Base-by-base conservation (phyloP, 2,888 invertebrate genomes). In the Cheilosia vernalis region DNA sequence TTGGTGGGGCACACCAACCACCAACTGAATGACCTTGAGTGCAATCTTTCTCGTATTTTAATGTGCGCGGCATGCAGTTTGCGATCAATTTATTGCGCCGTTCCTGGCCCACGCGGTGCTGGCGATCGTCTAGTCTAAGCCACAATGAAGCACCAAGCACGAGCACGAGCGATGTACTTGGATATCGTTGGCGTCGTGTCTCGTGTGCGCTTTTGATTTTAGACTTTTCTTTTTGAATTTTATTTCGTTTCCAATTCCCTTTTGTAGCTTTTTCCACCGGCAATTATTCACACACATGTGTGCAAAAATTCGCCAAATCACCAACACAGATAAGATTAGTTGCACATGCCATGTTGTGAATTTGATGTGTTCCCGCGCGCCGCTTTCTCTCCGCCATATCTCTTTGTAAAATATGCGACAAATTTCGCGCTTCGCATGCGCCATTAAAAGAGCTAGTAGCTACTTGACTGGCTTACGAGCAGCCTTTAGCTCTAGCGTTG, bases 11-110 rank as follows among this genome's bases (percentile, higher is more conserved):
- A 60, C 42, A 42, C 53, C 64, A 60, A 49, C 60, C 42, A 42
- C 53, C 64, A 60, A 49, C 60, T 33, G 24, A 66, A 61, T 80
- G 84, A 84, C 84, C 84, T 84, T 84, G 84, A 66, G 64, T 84
- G 83, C 83, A 83, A 79, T 83, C 56, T 78, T 49, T 56, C 42
- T 44, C 47, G 44, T 67, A 21, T 63, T 42, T 15, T 40, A 15
- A 27, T 19, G 60, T 61, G 55, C 40, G 47, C 49, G 69, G 69
- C 58, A 84, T 74, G 83, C 84, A 84, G 76, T 55, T 84, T 53
- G 70, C 53, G 70, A 80, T 47, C 64, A 74, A 72, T 67, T 49
- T 56, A 79, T 58, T 83, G 83, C 83, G 73, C 67, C 73, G 56
- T 77, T 42, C 55, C 17, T 24, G 3, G 7, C 53, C 17, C 44